These are phyloP conservation scores for Galerucella calmariensis DNA, from an alignment of 2,888 invertebrate genomes.

Conservation along the genomic window DNA sequence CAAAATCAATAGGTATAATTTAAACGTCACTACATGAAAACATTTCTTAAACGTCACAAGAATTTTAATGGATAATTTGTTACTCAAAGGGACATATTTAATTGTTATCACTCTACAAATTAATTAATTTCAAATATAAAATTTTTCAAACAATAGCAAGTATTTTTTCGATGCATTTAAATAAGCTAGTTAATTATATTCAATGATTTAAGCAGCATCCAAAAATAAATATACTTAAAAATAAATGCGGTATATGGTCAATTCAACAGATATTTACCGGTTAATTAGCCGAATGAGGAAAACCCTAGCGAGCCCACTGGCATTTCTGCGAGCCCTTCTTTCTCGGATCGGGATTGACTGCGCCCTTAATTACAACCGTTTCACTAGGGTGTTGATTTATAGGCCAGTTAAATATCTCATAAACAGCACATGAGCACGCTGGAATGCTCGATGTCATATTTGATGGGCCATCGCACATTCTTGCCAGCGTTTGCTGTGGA, in stretches of 20 bases:
- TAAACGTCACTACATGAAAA: too few relatives aligned
- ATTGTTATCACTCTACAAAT: too few relatives aligned
- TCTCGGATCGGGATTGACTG: conserved; percentile 47
- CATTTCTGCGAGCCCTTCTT: conserved; percentile 42
- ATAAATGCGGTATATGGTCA: conserved; percentile 18
- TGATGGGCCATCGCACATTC: conserved; percentile 63
- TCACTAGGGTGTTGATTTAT: conserved; percentile 68
- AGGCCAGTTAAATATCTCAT: conserved; percentile 68
- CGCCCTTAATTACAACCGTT: conserved; percentile 64
- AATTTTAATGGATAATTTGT: too few relatives aligned
- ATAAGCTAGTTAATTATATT: too few relatives aligned
- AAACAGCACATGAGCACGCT: conserved; percentile 66
- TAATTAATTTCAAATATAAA: too few relatives aligned
- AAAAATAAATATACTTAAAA: background rate
- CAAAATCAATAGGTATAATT: too few relatives aligned
- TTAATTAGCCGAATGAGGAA: conserved; percentile 51
- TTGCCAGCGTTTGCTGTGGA: conserved; percentile 40
- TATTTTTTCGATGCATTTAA: too few relatives aligned
- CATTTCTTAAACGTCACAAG: too few relatives aligned
- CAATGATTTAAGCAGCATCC: too few relatives aligned
- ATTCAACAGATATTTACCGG: conserved; percentile 51
- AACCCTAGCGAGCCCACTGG: conserved; percentile 1
- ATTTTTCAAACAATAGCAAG: too few relatives aligned
- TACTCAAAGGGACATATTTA: too few relatives aligned
- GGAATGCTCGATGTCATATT: conserved; percentile 65